Evolutionary conservation across 2,113 vertebrate species (phyloP).

Genomic region (Camelus bactrianus): DNA sequence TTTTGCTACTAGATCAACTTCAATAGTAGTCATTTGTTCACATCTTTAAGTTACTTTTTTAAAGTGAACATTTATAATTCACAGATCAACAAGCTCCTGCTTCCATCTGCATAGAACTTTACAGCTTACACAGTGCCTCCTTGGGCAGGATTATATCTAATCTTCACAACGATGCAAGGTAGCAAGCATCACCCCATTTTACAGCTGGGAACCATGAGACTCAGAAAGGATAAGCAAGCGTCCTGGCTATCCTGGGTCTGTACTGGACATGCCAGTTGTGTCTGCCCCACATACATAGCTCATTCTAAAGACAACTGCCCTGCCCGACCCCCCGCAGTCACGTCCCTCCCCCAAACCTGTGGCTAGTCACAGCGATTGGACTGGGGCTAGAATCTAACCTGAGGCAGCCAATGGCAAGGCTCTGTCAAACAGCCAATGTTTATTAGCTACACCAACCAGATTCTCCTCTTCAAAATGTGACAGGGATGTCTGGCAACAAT

Average conservation of each 20-base stretch:
- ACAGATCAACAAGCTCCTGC: background rate
- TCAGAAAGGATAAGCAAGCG: background rate
- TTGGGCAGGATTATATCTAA: background rate
- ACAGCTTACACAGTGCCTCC: background rate
- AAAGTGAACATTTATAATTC: too few species aligned
- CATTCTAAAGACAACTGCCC: background rate
- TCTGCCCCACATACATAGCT: background rate
- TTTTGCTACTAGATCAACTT: too few species aligned
- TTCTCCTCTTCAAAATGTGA: background rate
- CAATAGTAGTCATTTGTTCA: too few species aligned
- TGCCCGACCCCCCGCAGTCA: background rate
- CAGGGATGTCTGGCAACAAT: background rate
- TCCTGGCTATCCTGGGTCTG: background rate
- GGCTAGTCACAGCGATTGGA: background rate
- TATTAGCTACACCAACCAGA: background rate
- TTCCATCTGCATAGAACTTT: background rate
- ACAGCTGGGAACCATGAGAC: background rate
- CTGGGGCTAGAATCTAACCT: background rate
- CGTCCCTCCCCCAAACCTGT: background rate
- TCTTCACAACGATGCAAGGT: background rate
- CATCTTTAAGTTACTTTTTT: too few species aligned
- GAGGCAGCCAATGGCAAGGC: background rate
- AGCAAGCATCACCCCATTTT: rapidly evolving
- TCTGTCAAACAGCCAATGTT: background rate
- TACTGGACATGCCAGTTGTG: rapidly evolving